Evolutionary conservation across 1,140 invertebrate species (phyloP), one percentile per base, ranked within the genome.

Genomic region (Eriocheir sinensis): DNA sequence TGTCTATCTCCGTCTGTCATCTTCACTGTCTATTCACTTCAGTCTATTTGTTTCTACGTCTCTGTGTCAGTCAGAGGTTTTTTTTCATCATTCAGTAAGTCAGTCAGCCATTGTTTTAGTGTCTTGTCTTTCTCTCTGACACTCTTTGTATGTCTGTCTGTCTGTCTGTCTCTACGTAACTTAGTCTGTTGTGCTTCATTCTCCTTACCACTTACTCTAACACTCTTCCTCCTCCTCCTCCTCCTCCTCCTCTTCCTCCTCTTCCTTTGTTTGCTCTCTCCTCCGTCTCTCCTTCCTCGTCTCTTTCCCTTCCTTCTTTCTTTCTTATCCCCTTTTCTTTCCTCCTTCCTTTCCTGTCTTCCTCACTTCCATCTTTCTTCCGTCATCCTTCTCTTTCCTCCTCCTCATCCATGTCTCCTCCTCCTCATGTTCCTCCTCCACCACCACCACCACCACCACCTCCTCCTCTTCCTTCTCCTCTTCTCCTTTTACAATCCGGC

Each of bases 71-170:
- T n/a, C n/a, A n/a, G n/a, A n/a, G n/a, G n/a, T n/a, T n/a, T n/a
- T n/a, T n/a, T n/a, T n/a, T n/a, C n/a, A n/a, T n/a, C n/a, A n/a
- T n/a, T n/a, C n/a, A n/a, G n/a, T n/a, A n/a, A n/a, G n/a, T n/a
- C n/a, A n/a, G n/a, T n/a, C n/a, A n/a, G n/a, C n/a, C n/a, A n/a
- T n/a, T n/a, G n/a, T n/a, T n/a, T n/a, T 40, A 21, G n/a, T n/a
- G 0, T 91, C 89, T 91, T n/a, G 9, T 89, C 86, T 89, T 32
- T 89, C 32, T 89, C 88, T 41, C 32, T 40, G 32, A 38, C 32
- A 38, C 88, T 89, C 32, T 89, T 48, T 72, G 2, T 91, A 41
- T 72, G 2, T 60, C 44, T 91, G 3, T 80, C n/a, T 72, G 6
- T 60, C 0, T 91, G 27, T 30, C 27, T 91, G 0, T 53, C 41